phyloP scores from a whole-genome alignment of 2,797 vertebrate species.

The Melanotaenia pygmaea region DNA sequence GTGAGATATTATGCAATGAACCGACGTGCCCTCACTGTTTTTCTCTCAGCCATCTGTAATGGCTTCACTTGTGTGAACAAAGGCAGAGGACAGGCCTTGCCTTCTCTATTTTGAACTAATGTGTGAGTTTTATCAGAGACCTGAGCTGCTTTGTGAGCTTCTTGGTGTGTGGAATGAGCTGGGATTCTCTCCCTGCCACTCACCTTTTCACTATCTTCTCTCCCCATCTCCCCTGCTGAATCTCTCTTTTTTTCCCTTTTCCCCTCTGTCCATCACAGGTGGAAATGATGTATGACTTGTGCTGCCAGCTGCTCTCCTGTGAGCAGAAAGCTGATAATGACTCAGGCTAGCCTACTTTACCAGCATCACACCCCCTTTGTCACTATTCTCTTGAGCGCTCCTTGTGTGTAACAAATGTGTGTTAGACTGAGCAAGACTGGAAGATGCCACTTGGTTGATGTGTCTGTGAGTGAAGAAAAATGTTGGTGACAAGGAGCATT shows the following conservation, averaged over 20 bases:
- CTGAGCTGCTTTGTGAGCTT: conserved; percentile 17
- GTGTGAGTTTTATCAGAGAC: conserved; percentile 55
- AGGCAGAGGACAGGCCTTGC: conserved; percentile 52
- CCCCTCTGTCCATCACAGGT: conserved; percentile 59
- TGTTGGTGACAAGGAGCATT: neutral
- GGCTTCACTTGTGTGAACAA: conserved; percentile 63
- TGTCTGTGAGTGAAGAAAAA: neutral
- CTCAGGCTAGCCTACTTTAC: conserved; percentile 57
- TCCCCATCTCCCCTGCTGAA: conserved; percentile 3
- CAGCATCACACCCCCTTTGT: conserved; percentile 55
- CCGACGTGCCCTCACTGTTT: conserved; percentile 56
- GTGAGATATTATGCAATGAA: conserved; percentile 60
- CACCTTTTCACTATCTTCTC: conserved; percentile 31
- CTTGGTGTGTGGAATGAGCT: conserved; percentile 47
- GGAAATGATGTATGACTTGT: conserved; percentile 75
- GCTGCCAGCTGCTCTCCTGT: conserved; percentile 56
- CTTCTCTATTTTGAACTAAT: conserved; percentile 36
- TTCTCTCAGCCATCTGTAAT: conserved; percentile 55
- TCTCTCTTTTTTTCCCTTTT: neutral
- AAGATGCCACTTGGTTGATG: conserved; percentile 6
- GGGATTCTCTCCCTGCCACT: conserved; percentile 43
- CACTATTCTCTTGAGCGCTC: conserved; percentile 42
- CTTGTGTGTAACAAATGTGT: conserved; percentile 54
- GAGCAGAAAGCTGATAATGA: conserved; percentile 76
- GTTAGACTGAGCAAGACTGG: conserved; percentile 12